Base-by-base conservation (phyloP, 2,113 vertebrate genomes). In the Mastomys natalensis region DNA sequence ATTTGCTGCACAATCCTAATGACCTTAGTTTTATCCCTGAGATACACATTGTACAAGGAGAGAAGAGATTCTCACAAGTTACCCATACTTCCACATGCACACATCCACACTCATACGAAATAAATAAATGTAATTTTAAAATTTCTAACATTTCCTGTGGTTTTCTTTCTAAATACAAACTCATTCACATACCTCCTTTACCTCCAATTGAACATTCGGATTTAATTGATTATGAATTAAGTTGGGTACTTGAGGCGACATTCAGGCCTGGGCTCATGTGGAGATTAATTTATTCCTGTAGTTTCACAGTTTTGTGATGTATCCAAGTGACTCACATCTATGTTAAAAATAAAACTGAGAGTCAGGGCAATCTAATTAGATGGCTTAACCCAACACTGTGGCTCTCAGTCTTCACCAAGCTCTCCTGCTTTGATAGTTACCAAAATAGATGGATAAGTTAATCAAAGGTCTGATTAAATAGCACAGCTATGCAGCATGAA, bases 381-480 rank as follows among this genome's bases (percentile, higher is more conserved):
- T 1, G 43, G 85, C 89, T 89, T 93, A 92, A 93, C 95, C 96
- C 72, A 80, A 1, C 53, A 21, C 55, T 31, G 73, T 93, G 70
- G 64, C 70, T 87, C 78, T 95, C 29, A 0, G 37, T 58, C 89
- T 89, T n/a, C 55, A 87, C 96, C 92, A n/a, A 68, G 92, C 81
- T 95, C 92, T 84, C 92, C 89, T 72, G 92, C 93, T 89, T 97
- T 97, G 92, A 95, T 86, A 92, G 92, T 45, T 95, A 97, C 94
- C 96, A 95, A 97, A 97, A 95, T 87, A 95, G 96, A 95, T 94
- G 96, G 95, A 93, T 87, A 97, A 93, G 95, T 96, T 97, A 95
- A 97, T 97, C 96, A 97, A 48, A 96, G 95, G 90, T 95, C 97
- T 97, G 97, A 95, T 95, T 81, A 94, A 91, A 89, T 89, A 74